Conservation (phyloP, 2,113 vertebrate species). For the rat (Rattus norvegicus) region DNA sequence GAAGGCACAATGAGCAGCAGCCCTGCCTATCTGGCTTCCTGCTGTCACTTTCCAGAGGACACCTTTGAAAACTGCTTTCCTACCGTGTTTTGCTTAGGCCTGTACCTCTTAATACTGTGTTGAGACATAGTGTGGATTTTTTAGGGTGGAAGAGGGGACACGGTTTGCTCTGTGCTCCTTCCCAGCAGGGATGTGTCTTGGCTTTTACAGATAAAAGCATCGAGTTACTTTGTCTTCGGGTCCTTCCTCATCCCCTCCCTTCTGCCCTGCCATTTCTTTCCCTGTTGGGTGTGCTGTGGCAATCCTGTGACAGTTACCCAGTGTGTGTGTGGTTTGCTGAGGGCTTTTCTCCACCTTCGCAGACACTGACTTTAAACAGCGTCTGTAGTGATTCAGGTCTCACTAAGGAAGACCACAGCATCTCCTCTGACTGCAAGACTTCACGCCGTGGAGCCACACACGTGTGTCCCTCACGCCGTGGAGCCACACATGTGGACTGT, state of each 20-base stretch:
- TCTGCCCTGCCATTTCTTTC: neutral
- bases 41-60: neutral
- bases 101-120: neutral
- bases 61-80: neutral
- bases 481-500: neutral
- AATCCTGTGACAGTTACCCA: neutral
- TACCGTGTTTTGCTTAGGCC: neutral
- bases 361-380: neutral
- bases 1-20: neutral
- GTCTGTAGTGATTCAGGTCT: neutral
- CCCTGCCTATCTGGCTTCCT: neutral
- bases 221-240: neutral
- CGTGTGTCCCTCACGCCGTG: neutral
- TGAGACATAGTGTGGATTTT: neutral
- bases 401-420: neutral
- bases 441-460: neutral
- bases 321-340: conserved; percentile 25
- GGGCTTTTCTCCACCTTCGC: neutral
- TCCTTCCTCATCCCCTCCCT: too few species aligned
- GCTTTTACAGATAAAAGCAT: neutral
- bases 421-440: neutral
- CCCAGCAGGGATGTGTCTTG: neutral
- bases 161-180: neutral
- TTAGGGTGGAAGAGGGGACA: neutral
- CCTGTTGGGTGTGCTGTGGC: neutral